phyloP scores from a whole-genome alignment of 2,888 invertebrate genomes.

The Lysandra coridon region DNA sequence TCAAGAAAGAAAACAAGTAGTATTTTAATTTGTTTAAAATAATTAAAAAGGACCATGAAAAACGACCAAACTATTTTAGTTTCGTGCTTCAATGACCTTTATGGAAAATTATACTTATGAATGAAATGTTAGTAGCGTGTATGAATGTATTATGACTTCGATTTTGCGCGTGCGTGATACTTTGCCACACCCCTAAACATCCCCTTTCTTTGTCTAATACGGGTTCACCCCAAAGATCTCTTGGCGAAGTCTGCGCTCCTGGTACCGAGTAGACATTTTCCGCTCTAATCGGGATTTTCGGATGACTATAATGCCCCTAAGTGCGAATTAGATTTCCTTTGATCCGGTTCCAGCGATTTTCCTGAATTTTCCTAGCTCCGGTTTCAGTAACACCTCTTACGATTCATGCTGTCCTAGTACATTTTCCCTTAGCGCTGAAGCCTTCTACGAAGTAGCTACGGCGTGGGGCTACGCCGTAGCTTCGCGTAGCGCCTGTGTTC shows the following conservation, averaged over 20 bases:
- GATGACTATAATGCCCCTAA: conserved; percentile 62
- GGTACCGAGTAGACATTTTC: conserved; percentile 76
- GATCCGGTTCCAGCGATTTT: conserved; percentile 48
- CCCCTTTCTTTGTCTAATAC: conserved; percentile 54
- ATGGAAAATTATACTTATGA: not conserved
- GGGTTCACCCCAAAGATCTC: conserved; percentile 39
- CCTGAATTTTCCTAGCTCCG: conserved; percentile 35
- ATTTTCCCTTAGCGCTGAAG: conserved; percentile 52
- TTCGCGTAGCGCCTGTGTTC: not conserved
- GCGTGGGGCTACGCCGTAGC: conserved; percentile 34
- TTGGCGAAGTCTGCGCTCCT: conserved; percentile 53
- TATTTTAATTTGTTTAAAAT: not conserved
- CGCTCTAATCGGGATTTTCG: conserved; percentile 80
- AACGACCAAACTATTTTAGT: not conserved
- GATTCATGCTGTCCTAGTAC: conserved; percentile 57
- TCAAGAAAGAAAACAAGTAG: too few relatives aligned
- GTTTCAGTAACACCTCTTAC: conserved; percentile 36
- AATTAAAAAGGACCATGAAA: not conserved
- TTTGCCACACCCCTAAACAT: conserved; percentile 54
- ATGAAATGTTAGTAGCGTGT: not conserved
- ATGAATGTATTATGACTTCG: not conserved
- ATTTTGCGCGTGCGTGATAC: conserved; percentile 52
- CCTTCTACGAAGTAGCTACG: conserved; percentile 49
- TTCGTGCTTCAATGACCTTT: not conserved
- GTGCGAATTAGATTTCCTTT: conserved; percentile 65